phyloP scores from a whole-genome alignment of 2,113 vertebrate species.

The Paraplagusia blochii region DNA sequence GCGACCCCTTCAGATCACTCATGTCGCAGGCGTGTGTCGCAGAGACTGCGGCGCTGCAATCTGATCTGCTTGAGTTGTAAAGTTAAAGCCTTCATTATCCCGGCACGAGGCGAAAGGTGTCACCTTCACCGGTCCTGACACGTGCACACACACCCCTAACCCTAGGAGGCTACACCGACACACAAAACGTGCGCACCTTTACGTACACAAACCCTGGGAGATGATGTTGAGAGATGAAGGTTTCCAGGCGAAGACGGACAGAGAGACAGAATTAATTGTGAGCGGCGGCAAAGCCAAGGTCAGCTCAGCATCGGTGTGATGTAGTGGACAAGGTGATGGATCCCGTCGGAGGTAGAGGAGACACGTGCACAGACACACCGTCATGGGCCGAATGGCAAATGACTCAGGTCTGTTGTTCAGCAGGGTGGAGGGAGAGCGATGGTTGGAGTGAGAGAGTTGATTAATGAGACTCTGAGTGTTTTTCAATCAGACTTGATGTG shows the following conservation, averaged over 20 bases:
- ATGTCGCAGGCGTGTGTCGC: conserved; percentile 54
- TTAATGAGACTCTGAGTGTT: conserved; percentile 46
- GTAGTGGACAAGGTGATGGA: conserved; percentile 55
- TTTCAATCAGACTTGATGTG: conserved; percentile 42
- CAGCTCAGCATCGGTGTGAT: conserved; percentile 34
- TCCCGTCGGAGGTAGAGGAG: conserved; percentile 43
- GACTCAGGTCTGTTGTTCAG: conserved; percentile 59
- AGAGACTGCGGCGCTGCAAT: conserved; percentile 53
- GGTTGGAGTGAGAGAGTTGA: conserved; percentile 46
- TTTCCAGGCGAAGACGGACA: conserved; percentile 53
- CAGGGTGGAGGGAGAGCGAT: conserved; percentile 53
- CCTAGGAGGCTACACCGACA: conserved; percentile 80
- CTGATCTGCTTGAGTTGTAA: conserved; percentile 74
- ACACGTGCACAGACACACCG: conserved; percentile 24
- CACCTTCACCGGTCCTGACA: conserved; percentile 93
- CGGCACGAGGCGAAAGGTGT: conserved; percentile 86
- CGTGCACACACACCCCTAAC: conserved; percentile 76
- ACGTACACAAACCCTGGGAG: conserved; percentile 57
- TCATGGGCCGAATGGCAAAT: conserved; percentile 53
- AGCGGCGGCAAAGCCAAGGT: conserved; percentile 61
- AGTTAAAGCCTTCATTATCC: conserved; percentile 83
- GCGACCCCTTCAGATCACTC: conserved; percentile 67
- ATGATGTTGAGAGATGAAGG: conserved; percentile 51
- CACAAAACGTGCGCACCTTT: conserved; percentile 24
- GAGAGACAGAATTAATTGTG: conserved; percentile 63